A percentile compares a stretch with the other conserved stretches of the same genome.
Conservation (phyloP, 2,113 vertebrate species). For the Ictalurus furcatus region DNA sequence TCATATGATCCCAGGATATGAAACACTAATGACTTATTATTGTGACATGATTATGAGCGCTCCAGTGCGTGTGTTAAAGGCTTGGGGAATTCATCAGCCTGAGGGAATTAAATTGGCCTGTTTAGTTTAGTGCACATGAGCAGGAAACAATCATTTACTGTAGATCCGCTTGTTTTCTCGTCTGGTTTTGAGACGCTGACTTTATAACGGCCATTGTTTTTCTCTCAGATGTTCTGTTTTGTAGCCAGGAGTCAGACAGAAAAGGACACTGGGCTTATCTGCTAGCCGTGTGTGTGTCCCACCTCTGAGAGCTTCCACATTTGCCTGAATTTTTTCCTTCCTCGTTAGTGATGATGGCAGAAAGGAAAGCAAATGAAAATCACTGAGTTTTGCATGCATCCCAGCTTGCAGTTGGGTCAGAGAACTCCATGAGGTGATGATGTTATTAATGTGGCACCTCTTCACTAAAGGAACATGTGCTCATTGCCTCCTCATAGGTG, state of each 20-base stretch:
- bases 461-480: not conserved
- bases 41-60: not conserved
- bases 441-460: not conserved
- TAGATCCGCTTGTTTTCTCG: slow-evolving; percentile 2
- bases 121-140: not conserved
- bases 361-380: slow-evolving; percentile 52
- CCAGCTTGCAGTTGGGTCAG: slow-evolving; percentile 18
- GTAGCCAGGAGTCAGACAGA: slow-evolving; percentile 40
- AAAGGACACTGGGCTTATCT: slow-evolving; percentile 44
- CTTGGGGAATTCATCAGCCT: not conserved
- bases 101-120: not conserved
- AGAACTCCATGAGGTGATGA: not conserved
- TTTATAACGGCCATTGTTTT: not conserved
- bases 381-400: slow-evolving; percentile 33
- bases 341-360: slow-evolving; percentile 22
- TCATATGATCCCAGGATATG: not conserved
- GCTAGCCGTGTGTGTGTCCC: not conserved
- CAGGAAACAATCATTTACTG: slow-evolving; percentile 17
- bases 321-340: slow-evolving; percentile 54
- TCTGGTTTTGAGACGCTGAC: not conserved
- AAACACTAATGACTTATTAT: not conserved
- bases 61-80: not conserved
- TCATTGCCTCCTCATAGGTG: not conserved
- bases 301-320: slow-evolving; percentile 38
- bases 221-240: not conserved